Evolutionary conservation across 2,888 invertebrate species (phyloP).

Genomic region (Melanostoma scalare): DNA sequence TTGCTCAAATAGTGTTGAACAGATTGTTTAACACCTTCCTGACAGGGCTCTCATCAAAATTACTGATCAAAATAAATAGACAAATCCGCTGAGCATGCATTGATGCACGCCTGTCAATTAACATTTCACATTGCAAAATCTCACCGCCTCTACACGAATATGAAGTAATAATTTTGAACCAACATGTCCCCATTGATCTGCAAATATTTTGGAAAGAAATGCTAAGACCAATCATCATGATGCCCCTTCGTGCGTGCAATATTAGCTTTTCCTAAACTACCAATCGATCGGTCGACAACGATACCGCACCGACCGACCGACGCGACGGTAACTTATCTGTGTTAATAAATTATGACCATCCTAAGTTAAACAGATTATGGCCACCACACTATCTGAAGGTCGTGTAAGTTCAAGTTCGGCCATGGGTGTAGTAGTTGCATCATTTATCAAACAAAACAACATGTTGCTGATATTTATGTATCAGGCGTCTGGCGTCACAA

Average conservation of each 20-base stretch:
- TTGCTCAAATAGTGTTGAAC: too few species aligned
- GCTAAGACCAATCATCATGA: background rate
- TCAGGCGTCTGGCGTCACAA: background rate
- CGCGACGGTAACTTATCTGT: background rate
- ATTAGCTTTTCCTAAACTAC: constrained; percentile 38
- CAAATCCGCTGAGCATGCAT: constrained; percentile 4
- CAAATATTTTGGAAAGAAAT: constrained; percentile 15
- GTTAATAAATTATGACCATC: constrained; percentile 42
- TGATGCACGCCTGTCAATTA: constrained; percentile 27
- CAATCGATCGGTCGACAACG: constrained; percentile 3
- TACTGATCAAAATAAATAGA: background rate
- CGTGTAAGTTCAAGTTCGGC: constrained; percentile 68
- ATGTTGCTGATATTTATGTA: background rate
- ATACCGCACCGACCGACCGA: background rate
- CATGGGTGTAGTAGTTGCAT: constrained; percentile 44
- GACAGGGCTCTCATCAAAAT: background rate
- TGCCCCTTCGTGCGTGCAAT: constrained; percentile 19
- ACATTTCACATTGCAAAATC: constrained; percentile 35
- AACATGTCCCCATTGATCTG: constrained; percentile 37
- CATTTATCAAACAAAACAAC: constrained; percentile 25
- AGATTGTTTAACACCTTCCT: too few species aligned
- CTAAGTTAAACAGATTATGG: constrained; percentile 34
- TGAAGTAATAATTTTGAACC: constrained; percentile 37
- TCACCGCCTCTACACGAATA: constrained; percentile 3
- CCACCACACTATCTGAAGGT: constrained; percentile 54